Evolutionary conservation across 2,113 vertebrate genomes (phyloP), one percentile per base, ranked within the genome.

Genomic region (Percina caprodes): DNA sequence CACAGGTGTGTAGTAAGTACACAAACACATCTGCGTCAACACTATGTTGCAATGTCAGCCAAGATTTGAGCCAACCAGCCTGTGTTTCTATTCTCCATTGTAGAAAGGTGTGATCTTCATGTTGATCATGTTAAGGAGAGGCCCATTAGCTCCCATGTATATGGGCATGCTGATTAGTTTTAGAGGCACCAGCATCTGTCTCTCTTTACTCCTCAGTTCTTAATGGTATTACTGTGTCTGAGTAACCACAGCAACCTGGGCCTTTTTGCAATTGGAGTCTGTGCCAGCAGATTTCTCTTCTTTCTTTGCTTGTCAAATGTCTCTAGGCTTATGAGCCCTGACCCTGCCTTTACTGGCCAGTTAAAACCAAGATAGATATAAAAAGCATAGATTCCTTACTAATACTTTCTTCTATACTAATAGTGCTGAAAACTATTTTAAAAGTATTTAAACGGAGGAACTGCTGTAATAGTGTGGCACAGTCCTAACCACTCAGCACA

Each of bases 1-100:
- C 79, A 85, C 79, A 88, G 87, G 90, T 89, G 88, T 80, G 85
- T 59, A 39, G 55, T 67, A 33, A 6, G 23, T 35, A 72, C 73
- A 88, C 83, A 88, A 66, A 59, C 77, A 65, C 63, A 39, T 26
- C 48, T 51, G 35, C 77, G 74, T 55, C 71, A 69, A 45, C 48
- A 45, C 33, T 5, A 7, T 65, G 59, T 85, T 77, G 79, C 85
- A 86, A 86, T 70, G 49, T 77, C 78, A 77, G 70, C 6, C 1
- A 15, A 54, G 46, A 49, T 66, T 76, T 70, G 12, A 61, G 4
- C 68, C 54, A 9, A 13, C 60, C 59, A 63, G 42, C 11, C 60
- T 70, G 55, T 63, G 33, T 89, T 70, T 80, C 13, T 74, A 1
- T 62, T 66, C 51, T 77, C 21, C 1, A 3, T 58, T 21, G 35